These are phyloP conservation scores for Andrena trimmerana DNA, from an alignment of 2,888 invertebrate species.

Conservation along the genomic window DNA sequence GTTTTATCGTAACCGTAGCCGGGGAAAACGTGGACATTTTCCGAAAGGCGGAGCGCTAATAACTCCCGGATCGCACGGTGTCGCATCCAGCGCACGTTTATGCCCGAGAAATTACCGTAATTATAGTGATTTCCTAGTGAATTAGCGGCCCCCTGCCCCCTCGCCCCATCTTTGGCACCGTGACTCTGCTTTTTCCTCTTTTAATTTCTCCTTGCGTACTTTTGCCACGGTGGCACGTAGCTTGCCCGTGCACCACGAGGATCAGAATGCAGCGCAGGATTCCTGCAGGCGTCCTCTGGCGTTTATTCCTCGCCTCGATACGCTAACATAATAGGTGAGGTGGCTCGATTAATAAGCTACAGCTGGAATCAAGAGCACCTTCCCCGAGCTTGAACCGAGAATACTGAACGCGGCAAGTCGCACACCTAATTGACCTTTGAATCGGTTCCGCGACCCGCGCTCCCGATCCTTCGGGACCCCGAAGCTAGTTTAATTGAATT, in stretches of 20 bases:
- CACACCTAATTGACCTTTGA: conserved; percentile 53
- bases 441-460: conserved; percentile 34
- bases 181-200: neutral
- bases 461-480: conserved; percentile 26
- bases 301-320: neutral
- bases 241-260: conserved; percentile 12
- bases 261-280: conserved; percentile 31
- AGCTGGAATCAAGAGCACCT: neutral
- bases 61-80: conserved; percentile 35
- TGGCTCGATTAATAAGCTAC: neutral
- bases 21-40: conserved; percentile 26
- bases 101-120: conserved; percentile 60
- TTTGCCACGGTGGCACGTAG: neutral
- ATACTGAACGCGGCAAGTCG: conserved; percentile 34
- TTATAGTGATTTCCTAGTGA: conserved; percentile 60
- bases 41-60: conserved; percentile 31
- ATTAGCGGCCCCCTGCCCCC: conserved; percentile 38
- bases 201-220: neutral
- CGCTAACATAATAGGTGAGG: neutral
- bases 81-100: conserved; percentile 64
- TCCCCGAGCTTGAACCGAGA: neutral
- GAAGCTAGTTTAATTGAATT: conserved; percentile 45
- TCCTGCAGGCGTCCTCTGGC: neutral
- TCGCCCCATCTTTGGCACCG: neutral
- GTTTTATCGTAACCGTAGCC: conserved; percentile 2